These are phyloP conservation scores for Tenebrio molitor DNA, from an alignment of 1,140 invertebrate genomes.

Conservation along the genomic window DNA sequence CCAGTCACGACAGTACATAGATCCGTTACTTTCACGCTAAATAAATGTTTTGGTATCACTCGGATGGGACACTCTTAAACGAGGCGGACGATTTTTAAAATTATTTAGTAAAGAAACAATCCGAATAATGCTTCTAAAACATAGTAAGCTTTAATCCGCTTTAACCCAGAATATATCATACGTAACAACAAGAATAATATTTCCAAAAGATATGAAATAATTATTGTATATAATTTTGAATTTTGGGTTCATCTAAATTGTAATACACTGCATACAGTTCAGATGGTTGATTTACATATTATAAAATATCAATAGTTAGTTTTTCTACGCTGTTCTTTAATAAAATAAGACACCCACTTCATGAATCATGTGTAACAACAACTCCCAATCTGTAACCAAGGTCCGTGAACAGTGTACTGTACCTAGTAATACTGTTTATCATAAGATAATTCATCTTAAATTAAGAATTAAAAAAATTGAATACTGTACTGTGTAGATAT, in stretches of 20 bases:
- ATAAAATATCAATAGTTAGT: constrained; percentile 50
- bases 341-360: constrained; percentile 37
- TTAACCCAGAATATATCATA: constrained; percentile 37
- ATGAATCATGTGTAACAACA: constrained; percentile 20
- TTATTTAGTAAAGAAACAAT: too few species aligned
- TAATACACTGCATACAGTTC: constrained; percentile 52
- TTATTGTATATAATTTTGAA: constrained; percentile 44
- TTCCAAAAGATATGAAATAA: not conserved
- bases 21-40: too few species aligned
- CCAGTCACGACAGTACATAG: too few species aligned
- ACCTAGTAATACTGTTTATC: constrained; percentile 8
- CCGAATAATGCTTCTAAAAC: constrained; percentile 26
- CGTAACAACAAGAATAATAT: constrained; percentile 18
- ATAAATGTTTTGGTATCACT: too few species aligned
- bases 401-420: constrained; percentile 21
- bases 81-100: too few species aligned
- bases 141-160: constrained; percentile 44
- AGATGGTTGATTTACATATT: constrained; percentile 43
- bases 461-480: too few species aligned
- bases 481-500: constrained; percentile 18
- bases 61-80: too few species aligned
- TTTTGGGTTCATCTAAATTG: constrained; percentile 34
- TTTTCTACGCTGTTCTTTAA: constrained; percentile 49
- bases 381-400: constrained; percentile 23
- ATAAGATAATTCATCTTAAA: not conserved